Conservation (phyloP, 2,113 vertebrate genomes). For the Amazona guildingii region DNA sequence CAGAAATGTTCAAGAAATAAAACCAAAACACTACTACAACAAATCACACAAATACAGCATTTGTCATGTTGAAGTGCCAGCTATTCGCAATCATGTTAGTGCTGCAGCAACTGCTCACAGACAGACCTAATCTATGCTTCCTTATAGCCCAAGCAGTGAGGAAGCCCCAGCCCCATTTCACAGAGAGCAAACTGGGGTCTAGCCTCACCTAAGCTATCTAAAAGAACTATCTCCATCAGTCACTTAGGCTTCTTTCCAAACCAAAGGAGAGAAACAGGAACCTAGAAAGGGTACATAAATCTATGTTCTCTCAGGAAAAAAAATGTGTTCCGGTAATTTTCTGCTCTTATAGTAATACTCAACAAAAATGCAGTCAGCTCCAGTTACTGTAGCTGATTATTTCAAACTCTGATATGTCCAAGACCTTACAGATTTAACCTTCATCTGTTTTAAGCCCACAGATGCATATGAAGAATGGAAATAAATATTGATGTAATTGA, state of each 20-base stretch:
- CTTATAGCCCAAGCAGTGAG: neutral
- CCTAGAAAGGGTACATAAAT: neutral
- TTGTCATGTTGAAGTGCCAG: neutral
- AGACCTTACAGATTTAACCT: neutral
- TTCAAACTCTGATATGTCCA: neutral
- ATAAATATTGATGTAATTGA: neutral
- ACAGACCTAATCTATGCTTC: too few species aligned
- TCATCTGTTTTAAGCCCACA: neutral
- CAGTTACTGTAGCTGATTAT: neutral
- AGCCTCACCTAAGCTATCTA: neutral
- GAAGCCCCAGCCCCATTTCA: neutral
- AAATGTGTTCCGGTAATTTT: neutral
- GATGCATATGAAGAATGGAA: neutral
- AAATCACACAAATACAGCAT: neutral
- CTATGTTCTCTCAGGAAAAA: neutral
- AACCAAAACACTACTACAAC: neutral
- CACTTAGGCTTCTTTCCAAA: neutral
- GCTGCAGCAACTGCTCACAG: neutral
- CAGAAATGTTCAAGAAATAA: neutral
- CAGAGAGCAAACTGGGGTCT: neutral
- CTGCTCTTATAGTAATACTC: neutral
- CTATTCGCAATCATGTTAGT: neutral
- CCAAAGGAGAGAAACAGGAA: neutral
- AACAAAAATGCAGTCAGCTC: neutral
- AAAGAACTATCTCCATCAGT: neutral